Percentiles rank a stretch among this genome's conserved stretches.
Conservation (phyloP, 1,140 invertebrate species). For the Cherax quadricarinatus region DNA sequence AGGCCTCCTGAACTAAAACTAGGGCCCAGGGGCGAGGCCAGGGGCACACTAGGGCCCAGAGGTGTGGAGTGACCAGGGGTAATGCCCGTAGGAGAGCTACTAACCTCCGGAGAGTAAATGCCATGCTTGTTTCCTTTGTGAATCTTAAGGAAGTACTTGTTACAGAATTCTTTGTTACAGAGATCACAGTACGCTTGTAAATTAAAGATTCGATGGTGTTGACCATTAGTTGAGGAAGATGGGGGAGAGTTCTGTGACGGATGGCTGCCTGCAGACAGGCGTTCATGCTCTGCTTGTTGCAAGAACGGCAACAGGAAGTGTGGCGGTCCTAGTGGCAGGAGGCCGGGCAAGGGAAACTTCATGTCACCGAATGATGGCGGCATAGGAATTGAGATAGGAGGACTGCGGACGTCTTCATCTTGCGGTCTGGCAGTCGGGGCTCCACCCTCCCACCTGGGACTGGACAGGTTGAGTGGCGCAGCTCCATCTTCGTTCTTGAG, state of each 20-base stretch:
- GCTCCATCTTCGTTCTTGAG: constrained; percentile 46
- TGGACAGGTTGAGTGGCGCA: constrained; percentile 68
- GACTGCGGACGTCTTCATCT: constrained; percentile 53
- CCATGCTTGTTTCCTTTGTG: constrained; percentile 97
- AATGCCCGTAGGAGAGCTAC: constrained; percentile 58
- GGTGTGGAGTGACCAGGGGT: constrained; percentile 53
- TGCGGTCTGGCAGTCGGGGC: constrained; percentile 34
- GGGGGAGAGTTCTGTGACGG: constrained; percentile 53
- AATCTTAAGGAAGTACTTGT: constrained; percentile 99
- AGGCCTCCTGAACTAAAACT: constrained; percentile 42
- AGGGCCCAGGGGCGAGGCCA: constrained; percentile 63
- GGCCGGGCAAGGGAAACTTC: constrained; percentile 66
- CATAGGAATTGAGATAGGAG: constrained; percentile 68
- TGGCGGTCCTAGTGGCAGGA: constrained; percentile 73
- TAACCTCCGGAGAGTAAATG: constrained; percentile 78
- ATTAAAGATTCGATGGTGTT: constrained; percentile 86
- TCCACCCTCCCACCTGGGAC: constrained; percentile 67
- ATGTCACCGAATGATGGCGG: constrained; percentile 71
- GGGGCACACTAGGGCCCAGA: constrained; percentile 50
- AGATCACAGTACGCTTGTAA: constrained; percentile 95
- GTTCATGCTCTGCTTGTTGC: constrained; percentile 75
- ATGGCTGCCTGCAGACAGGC: constrained; percentile 58
- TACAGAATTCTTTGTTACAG: constrained; percentile 99
- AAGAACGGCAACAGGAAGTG: constrained; percentile 75
- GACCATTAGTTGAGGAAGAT: constrained; percentile 66